phyloP scores from a whole-genome alignment of 2,888 invertebrate genomes.

The Lepidocyrtinus sp. region DNA sequence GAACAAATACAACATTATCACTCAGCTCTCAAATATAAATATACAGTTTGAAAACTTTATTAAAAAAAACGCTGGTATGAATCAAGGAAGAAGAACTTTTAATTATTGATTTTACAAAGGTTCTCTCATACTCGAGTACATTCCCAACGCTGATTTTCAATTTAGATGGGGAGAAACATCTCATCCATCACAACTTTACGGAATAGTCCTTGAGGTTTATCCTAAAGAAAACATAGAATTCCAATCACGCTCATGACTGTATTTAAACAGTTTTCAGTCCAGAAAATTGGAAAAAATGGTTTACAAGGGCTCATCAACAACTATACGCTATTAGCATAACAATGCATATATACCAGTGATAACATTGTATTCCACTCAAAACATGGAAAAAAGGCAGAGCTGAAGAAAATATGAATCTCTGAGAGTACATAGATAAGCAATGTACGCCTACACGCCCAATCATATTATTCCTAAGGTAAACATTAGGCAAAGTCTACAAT shows the following conservation, averaged over 20 bases:
- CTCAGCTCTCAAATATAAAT: too few relatives aligned
- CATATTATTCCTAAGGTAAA: conserved; percentile 3
- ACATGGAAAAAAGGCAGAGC: conserved; percentile 1
- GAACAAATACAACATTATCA: too few relatives aligned
- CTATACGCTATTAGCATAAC: background rate
- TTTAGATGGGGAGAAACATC: background rate
- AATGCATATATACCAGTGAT: background rate
- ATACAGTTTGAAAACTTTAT: too few relatives aligned
- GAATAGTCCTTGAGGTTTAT: conserved; percentile 48
- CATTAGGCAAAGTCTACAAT: conserved; percentile 2
- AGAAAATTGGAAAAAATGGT: conserved; percentile 37
- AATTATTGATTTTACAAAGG: background rate
- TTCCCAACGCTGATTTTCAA: background rate
- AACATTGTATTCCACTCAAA: background rate
- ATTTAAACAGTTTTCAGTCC: conserved; percentile 37
- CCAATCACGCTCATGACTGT: conserved; percentile 51
- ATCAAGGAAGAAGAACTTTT: background rate
- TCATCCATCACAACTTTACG: conserved; percentile 46
- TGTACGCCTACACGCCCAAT: conserved; percentile 55
- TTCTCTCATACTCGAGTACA: background rate
- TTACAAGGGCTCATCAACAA: conserved; percentile 41
- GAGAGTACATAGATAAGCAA: background rate
- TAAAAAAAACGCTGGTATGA: background rate
- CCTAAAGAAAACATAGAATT: conserved; percentile 55
- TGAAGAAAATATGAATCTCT: conserved; percentile 17